Conservation (phyloP, 1,140 invertebrate species). For the Asbolus verrucosus region DNA sequence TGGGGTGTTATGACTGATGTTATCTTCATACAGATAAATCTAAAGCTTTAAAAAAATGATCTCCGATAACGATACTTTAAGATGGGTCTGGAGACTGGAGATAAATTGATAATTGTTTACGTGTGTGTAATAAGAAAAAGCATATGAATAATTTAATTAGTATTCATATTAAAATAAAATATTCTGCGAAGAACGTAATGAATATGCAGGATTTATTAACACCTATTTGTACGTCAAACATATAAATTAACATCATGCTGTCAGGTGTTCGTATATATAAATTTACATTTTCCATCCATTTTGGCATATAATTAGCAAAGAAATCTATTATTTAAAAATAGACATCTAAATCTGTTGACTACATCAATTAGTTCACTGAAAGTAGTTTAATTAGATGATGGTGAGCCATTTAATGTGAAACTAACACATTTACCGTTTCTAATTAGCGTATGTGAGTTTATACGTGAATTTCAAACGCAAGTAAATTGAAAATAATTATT, state of each 20-base stretch:
- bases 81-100: neutral
- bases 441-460: constrained; percentile 25
- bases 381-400: constrained; percentile 17
- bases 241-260: constrained; percentile 21
- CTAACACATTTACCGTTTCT: constrained; percentile 32
- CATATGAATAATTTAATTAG: neutral
- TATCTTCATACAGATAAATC: too few relatives aligned
- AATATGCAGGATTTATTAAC: constrained; percentile 26
- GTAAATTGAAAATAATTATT: constrained; percentile 39
- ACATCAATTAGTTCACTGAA: constrained; percentile 30
- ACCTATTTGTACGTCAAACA: constrained; percentile 36
- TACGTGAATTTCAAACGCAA: constrained; percentile 30
- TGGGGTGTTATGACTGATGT: too few relatives aligned
- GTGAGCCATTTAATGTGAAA: constrained; percentile 29
- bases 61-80: constrained; percentile 1
- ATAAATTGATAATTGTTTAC: neutral
- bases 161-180: constrained; percentile 14
- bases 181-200: constrained; percentile 7
- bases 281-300: constrained; percentile 1
- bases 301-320: neutral
- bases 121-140: neutral
- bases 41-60: neutral
- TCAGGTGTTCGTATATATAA: constrained; percentile 19
- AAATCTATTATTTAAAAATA: neutral
- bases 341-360: constrained; percentile 1